phyloP scores from a whole-genome alignment of 64 coral and sea anemone species.

The Stylophora pistillata region DNA sequence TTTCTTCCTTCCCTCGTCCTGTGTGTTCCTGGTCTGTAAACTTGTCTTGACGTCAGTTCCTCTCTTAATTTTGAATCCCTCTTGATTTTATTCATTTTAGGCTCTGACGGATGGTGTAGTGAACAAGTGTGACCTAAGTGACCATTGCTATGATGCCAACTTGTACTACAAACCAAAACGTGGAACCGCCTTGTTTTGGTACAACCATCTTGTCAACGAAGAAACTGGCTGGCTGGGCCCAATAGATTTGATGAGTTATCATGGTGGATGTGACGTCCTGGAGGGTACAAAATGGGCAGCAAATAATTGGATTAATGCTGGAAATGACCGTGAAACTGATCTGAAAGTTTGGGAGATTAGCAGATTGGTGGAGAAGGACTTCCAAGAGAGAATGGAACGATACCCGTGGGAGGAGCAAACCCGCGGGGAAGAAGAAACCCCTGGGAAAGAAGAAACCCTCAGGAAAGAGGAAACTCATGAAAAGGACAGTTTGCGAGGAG shows the following conservation, averaged over 20 bases:
- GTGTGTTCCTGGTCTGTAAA: background rate
- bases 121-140: slow-evolving; percentile 60
- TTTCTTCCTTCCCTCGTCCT: background rate
- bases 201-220: slow-evolving; percentile 74
- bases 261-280: slow-evolving; percentile 88
- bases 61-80: no score
- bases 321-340: slow-evolving; percentile 46
- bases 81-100: slow-evolving; percentile 1
- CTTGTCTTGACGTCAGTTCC: background rate
- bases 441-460: background rate
- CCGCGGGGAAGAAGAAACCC: background rate
- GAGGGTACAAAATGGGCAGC: slow-evolving; percentile 92
- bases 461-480: background rate
- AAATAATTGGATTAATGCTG: slow-evolving; percentile 92
- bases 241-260: slow-evolving; percentile 64
- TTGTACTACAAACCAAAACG: slow-evolving; percentile 75
- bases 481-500: background rate
- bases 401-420: slow-evolving; percentile 33
- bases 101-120: background rate
- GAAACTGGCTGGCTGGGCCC: slow-evolving; percentile 76
- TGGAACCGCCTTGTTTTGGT: slow-evolving; percentile 79
- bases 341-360: slow-evolving; percentile 46
- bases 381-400: slow-evolving; percentile 30
- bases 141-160: slow-evolving; percentile 67
- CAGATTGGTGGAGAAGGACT: slow-evolving; percentile 48